Evolutionary conservation across 2,888 invertebrate species (phyloP).

Genomic region (Hypomecis atomaria): DNA sequence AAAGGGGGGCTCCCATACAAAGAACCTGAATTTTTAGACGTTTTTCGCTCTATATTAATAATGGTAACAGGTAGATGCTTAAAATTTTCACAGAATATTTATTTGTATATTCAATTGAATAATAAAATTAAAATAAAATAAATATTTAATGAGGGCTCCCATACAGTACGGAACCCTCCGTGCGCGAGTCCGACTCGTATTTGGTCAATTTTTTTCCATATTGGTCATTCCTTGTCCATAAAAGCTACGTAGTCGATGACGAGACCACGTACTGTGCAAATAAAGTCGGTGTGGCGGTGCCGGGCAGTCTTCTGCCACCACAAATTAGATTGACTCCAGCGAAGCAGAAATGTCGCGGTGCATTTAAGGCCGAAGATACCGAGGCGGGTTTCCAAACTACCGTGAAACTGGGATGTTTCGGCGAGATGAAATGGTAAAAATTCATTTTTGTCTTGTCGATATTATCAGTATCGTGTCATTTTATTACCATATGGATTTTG

Average conservation of each 20-base stretch:
- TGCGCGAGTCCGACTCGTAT: too few relatives aligned
- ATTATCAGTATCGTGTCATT: background rate
- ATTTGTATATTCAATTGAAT: too few relatives aligned
- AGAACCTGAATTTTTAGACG: too few relatives aligned
- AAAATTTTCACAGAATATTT: too few relatives aligned
- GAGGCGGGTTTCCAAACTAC: conserved; percentile 6
- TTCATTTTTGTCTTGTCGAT: conserved; percentile 13
- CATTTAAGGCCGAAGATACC: conserved; percentile 46
- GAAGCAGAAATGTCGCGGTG: conserved; percentile 59
- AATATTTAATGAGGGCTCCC: too few relatives aligned
- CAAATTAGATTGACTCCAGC: conserved; percentile 73
- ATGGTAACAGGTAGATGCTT: too few relatives aligned
- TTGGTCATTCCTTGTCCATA: background rate
- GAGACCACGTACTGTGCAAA: conserved; percentile 48
- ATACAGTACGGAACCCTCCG: too few relatives aligned
- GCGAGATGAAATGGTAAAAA: background rate
- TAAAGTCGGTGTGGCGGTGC: conserved; percentile 64
- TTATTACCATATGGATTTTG: too few relatives aligned
- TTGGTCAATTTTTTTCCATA: too few relatives aligned
- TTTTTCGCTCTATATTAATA: too few relatives aligned
- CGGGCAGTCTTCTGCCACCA: conserved; percentile 63
- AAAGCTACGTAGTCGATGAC: conserved; percentile 50
- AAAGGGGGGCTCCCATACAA: too few relatives aligned
- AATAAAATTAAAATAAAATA: too few relatives aligned
- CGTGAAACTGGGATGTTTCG: background rate